These are phyloP conservation scores for Achlya flavicornis DNA, from an alignment of 2,888 invertebrate genomes.

Conservation along the genomic window DNA sequence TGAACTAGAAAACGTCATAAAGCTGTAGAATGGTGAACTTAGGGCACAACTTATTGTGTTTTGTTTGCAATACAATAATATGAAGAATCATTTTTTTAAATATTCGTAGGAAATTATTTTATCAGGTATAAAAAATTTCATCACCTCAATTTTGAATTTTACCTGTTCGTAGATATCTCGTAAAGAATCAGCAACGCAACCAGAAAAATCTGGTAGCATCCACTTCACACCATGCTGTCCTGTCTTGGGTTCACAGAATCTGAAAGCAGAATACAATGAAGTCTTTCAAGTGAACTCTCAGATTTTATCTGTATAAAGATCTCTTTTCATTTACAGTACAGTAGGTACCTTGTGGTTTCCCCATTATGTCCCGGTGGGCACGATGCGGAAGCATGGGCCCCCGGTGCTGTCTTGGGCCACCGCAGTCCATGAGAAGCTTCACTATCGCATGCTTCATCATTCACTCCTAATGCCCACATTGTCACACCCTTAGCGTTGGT, in stretches of 20 bases:
- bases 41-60: background rate
- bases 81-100: no score
- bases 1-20: slow-evolving; percentile 55
- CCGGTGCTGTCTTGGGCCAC: slow-evolving; percentile 88
- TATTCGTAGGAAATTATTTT: no score
- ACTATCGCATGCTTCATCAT: slow-evolving; percentile 78
- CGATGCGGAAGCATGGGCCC: slow-evolving; percentile 84
- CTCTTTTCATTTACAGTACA: no score
- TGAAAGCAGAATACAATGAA: slow-evolving; percentile 36
- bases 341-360: slow-evolving; percentile 68
- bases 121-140: no score
- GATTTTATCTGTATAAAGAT: background rate
- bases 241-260: slow-evolving; percentile 77
- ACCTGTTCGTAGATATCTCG: slow-evolving; percentile 86
- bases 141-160: slow-evolving; percentile 16
- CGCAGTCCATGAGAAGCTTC: slow-evolving; percentile 82
- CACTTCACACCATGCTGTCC: slow-evolving; percentile 86
- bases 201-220: slow-evolving; percentile 90
- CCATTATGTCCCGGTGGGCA: slow-evolving; percentile 82
- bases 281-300: no score
- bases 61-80: no score
- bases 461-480: slow-evolving; percentile 86
- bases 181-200: slow-evolving; percentile 87
- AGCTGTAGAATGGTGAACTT: background rate
- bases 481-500: slow-evolving; percentile 81